Percentiles rank a stretch among this genome's conserved stretches.
These are phyloP conservation scores for Agriopis leucophaearia DNA, from an alignment of 2,888 invertebrate genomes.

Conservation along the genomic window DNA sequence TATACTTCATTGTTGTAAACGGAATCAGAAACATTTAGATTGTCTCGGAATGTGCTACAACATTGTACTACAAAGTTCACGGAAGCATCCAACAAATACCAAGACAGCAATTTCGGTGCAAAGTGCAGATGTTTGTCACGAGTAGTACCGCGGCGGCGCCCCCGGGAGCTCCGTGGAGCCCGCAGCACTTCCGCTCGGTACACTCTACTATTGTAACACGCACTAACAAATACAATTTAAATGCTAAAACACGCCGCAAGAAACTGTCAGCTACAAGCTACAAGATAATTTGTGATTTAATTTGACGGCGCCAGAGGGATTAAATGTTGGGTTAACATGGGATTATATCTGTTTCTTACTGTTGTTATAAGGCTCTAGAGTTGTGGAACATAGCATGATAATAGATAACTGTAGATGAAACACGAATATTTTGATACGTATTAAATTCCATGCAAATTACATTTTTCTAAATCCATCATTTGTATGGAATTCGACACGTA, in stretches of 20 bases:
- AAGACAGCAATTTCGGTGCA: not conserved
- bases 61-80: not conserved
- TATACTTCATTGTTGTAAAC: not conserved
- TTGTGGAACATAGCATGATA: no score
- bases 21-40: not conserved
- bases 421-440: no score
- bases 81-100: not conserved
- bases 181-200: not conserved
- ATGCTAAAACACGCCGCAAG: not conserved
- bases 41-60: not conserved
- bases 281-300: not conserved
- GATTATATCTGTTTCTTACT: not conserved
- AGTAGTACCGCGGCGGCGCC: not conserved
- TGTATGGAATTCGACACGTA: no score
- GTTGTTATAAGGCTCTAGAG: no score
- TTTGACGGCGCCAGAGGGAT: not conserved
- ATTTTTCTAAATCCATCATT: no score
- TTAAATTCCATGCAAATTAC: no score
- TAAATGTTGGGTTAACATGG: not conserved
- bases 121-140: conserved; percentile 16
- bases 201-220: conserved; percentile 1
- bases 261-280: not conserved
- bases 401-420: no score
- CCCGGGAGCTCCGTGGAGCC: not conserved
- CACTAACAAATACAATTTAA: conserved; percentile 5